phyloP scores from a whole-genome alignment of 1,140 invertebrate genomes.

The Drosophila ercepeae region DNA sequence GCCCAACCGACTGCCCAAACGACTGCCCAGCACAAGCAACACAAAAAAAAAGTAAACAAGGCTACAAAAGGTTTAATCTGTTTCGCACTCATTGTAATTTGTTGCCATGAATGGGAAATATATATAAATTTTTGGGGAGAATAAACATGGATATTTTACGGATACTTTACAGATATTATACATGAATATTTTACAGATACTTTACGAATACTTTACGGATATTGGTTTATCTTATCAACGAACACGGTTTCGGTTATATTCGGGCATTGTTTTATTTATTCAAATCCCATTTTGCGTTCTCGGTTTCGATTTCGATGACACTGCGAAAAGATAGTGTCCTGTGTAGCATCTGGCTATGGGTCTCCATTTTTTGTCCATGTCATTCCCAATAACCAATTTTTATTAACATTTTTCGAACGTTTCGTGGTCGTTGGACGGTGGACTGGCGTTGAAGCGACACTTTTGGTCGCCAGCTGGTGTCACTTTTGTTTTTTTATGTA shows the following conservation, averaged over 20 bases:
- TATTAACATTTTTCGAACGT: background rate
- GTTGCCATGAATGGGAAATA: conserved; percentile 9
- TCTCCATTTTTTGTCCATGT: conserved; percentile 8
- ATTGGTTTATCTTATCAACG: conserved; percentile 42
- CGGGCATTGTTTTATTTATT: conserved; percentile 17
- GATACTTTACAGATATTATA: too few species aligned
- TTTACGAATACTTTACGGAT: too few species aligned
- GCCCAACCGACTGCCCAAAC: too few species aligned
- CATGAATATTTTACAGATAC: conserved; percentile 22
- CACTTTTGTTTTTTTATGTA: background rate
- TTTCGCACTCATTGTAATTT: conserved; percentile 25
- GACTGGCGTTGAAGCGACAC: too few species aligned
- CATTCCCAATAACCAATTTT: background rate
- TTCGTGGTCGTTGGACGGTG: background rate
- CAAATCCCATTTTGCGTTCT: conserved; percentile 4
- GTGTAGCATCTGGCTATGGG: background rate
- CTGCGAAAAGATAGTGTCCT: conserved; percentile 7
- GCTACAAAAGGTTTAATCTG: conserved; percentile 28
- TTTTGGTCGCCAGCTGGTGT: conserved; percentile 18
- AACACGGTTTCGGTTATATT: conserved; percentile 16
- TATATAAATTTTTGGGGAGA: background rate
- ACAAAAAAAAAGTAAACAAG: conserved; percentile 27
- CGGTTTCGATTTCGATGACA: conserved; percentile 7
- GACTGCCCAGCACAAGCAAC: background rate
- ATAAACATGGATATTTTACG: conserved; percentile 17